A percentile compares a stretch with the other conserved stretches of the same genome.
phyloP scores from a whole-genome alignment of 2,888 invertebrate species.

The Chaetoderma sp. region DNA sequence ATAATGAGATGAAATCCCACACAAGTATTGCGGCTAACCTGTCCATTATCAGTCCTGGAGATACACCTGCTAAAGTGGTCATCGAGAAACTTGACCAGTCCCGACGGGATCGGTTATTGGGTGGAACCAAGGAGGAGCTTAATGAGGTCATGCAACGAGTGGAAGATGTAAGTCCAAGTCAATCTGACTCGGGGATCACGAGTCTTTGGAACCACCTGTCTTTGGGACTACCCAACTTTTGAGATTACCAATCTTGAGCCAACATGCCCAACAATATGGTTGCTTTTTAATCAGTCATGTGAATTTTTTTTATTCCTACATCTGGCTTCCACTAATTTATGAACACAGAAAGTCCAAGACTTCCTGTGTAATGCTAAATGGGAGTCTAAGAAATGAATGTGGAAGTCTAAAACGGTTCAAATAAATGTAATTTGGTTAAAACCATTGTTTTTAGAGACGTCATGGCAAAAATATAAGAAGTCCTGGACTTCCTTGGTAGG shows the following conservation, averaged over 20 bases:
- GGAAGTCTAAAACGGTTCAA: no score
- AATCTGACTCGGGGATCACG: not conserved
- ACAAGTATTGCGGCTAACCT: no score
- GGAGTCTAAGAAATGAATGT: conserved; percentile 53
- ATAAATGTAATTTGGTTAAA: no score
- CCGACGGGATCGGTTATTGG: conserved; percentile 59
- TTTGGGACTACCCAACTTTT: not conserved
- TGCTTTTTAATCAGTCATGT: not conserved
- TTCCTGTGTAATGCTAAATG: no score
- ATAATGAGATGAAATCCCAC: conserved; percentile 57
- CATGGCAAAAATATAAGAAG: no score
- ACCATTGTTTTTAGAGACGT: no score
- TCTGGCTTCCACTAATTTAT: no score
- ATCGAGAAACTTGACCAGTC: conserved; percentile 63
- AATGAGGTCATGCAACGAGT: conserved; percentile 63
- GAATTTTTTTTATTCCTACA: conserved; percentile 3
- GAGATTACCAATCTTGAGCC: not conserved
- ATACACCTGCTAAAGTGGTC: conserved; percentile 64
- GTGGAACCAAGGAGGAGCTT: conserved; percentile 66
- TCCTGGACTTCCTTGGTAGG: no score
- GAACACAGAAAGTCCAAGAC: no score
- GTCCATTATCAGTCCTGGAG: conserved; percentile 62
- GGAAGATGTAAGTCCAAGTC: conserved; percentile 51
- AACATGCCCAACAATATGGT: not conserved
- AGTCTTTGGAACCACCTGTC: not conserved